Evolutionary conservation across 1,140 invertebrate species (phyloP).

Genomic region (Trichomalopsis sarcophagae): DNA sequence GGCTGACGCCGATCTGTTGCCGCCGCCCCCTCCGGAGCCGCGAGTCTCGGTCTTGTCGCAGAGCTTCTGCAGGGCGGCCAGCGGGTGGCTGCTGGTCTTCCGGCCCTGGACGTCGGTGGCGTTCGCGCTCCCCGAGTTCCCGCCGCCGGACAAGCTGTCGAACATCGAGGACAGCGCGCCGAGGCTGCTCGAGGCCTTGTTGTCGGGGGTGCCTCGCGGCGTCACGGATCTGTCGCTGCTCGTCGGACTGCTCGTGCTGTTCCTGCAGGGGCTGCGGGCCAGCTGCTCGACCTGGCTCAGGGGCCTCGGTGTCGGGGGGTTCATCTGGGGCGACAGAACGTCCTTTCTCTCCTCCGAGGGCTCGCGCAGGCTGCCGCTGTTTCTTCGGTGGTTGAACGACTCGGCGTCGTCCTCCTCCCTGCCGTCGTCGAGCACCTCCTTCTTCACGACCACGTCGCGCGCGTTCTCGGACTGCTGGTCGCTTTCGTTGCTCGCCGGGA

Average conservation of each 20-base stretch:
- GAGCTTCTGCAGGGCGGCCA: constrained; percentile 94
- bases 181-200: constrained; percentile 83
- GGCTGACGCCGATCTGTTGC: constrained; percentile 59
- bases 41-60: constrained; percentile 94
- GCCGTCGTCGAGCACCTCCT: constrained; percentile 69
- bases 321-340: constrained; percentile 75
- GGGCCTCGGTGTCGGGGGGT: constrained; percentile 74
- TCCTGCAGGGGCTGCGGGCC: constrained; percentile 77
- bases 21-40: constrained; percentile 55
- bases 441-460: constrained; percentile 70
- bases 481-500: constrained; percentile 59
- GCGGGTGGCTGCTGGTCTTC: constrained; percentile 86
- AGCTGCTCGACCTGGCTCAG: constrained; percentile 66
- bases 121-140: constrained; percentile 68
- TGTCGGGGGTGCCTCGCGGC: constrained; percentile 81
- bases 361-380: constrained; percentile 63
- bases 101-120: constrained; percentile 76
- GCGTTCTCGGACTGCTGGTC: constrained; percentile 58
- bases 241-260: constrained; percentile 80
- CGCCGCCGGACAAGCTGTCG: constrained; percentile 83
- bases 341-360: constrained; percentile 68
- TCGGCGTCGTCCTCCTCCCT: constrained; percentile 69
- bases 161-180: constrained; percentile 93
- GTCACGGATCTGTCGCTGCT: constrained; percentile 84
- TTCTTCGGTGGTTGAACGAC: constrained; percentile 64